These are phyloP conservation scores for Chaetura pelagica DNA, from an alignment of 2,113 vertebrate species.

Conservation along the genomic window DNA sequence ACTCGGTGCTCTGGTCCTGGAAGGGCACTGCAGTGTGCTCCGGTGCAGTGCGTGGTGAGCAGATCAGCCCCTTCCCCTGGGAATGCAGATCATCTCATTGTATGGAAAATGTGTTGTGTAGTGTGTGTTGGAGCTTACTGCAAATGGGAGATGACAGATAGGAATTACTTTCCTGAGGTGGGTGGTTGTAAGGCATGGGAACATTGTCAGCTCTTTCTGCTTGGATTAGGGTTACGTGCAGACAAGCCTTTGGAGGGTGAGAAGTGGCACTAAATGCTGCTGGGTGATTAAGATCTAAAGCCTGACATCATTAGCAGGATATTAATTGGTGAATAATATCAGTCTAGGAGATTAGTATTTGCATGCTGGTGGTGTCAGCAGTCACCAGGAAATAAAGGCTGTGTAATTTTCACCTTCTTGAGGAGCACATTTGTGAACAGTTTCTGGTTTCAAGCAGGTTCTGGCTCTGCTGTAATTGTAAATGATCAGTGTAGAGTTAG, in stretches of 20 bases:
- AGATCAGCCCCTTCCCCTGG: background rate
- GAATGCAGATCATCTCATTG: background rate
- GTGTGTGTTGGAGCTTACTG: background rate
- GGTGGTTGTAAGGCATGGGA: background rate
- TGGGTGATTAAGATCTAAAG: background rate
- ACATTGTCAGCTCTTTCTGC: background rate
- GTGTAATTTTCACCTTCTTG: background rate
- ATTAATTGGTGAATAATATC: background rate
- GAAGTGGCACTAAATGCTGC: background rate
- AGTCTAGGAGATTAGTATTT: background rate
- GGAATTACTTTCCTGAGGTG: background rate
- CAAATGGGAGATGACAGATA: background rate
- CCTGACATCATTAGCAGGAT: background rate
- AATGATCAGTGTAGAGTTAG: rapidly evolving
- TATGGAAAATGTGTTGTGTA: background rate
- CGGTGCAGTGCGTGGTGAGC: rapidly evolving
- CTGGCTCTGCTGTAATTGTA: background rate
- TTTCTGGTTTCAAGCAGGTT: background rate
- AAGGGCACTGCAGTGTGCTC: background rate
- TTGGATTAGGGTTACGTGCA: background rate
- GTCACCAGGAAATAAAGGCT: background rate
- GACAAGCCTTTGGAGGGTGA: background rate
- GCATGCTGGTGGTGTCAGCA: background rate
- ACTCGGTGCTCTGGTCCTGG: rapidly evolving
- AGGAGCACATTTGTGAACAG: background rate